phyloP scores from a whole-genome alignment of 1,140 invertebrate species.

The Drosophila serrata region DNA sequence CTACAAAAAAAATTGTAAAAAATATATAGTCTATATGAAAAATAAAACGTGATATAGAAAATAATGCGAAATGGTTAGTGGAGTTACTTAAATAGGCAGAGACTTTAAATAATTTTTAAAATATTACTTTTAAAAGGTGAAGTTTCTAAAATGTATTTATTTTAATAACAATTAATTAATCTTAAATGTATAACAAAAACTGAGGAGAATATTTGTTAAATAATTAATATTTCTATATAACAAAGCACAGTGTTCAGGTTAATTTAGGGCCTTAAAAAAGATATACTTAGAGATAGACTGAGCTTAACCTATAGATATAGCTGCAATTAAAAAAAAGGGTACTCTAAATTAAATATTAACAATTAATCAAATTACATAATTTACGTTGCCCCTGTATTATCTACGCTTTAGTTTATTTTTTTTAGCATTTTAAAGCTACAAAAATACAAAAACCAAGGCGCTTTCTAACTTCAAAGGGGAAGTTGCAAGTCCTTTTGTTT shows the following conservation, averaged over 20 bases:
- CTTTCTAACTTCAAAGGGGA: slow-evolving; percentile 71
- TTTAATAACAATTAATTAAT: background rate
- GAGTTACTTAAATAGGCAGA: background rate
- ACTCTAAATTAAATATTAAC: background rate
- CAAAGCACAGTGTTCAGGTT: no score
- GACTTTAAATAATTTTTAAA: background rate
- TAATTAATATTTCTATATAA: no score
- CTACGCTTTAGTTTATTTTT: slow-evolving; percentile 14
- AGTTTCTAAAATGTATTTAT: no score
- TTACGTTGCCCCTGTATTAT: background rate
- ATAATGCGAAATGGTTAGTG: background rate
- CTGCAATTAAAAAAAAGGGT: no score
- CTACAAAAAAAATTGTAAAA: slow-evolving; percentile 11
- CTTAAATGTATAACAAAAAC: no score
- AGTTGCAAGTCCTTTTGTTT: slow-evolving; percentile 54
- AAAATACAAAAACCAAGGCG: slow-evolving; percentile 20
- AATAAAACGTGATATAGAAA: background rate
- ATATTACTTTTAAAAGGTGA: no score
- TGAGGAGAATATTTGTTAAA: no score
- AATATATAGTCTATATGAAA: slow-evolving; percentile 12
- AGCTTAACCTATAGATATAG: no score
- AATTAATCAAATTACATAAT: background rate
- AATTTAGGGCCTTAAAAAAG: no score
- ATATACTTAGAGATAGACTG: no score
- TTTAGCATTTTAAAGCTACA: background rate